Evolutionary conservation across 2,113 vertebrate species (phyloP).

Genomic region (Progne subis): DNA sequence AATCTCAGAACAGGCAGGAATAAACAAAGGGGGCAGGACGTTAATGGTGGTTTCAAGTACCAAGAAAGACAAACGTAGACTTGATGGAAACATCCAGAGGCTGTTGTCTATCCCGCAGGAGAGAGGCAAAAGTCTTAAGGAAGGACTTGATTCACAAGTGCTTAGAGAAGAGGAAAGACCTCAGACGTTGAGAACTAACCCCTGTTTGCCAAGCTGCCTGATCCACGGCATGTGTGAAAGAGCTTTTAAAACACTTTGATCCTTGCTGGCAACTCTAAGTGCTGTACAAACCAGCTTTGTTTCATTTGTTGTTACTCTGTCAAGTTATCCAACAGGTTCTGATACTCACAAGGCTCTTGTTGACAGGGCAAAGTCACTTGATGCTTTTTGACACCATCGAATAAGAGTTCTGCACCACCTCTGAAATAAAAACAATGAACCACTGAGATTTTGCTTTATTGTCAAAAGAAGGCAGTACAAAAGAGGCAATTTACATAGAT

Average conservation of each 20-base stretch:
- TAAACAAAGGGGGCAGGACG: background rate
- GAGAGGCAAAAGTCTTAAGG: background rate
- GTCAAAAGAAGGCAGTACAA: constrained; percentile 12
- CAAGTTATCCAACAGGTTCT: background rate
- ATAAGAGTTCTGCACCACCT: constrained; percentile 93
- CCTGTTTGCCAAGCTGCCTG: background rate
- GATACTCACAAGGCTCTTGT: constrained; percentile 91
- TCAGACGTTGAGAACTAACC: background rate
- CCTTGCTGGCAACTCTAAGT: background rate
- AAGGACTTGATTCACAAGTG: background rate
- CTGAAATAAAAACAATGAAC: constrained; percentile 75
- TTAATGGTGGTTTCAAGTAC: background rate
- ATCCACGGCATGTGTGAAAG: background rate
- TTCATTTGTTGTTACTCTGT: background rate
- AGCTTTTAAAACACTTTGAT: background rate
- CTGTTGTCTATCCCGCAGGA: background rate
- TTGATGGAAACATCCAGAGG: background rate
- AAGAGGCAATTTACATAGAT: constrained; percentile 17
- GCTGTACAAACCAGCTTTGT: constrained; percentile 3
- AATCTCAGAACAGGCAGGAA: background rate
- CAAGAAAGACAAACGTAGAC: background rate
- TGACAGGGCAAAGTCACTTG: constrained; percentile 89
- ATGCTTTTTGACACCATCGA: constrained; percentile 90
- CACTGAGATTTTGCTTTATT: constrained; percentile 32
- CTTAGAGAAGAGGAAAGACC: background rate